These are phyloP conservation scores for Patiria pectinifera DNA, from an alignment of 53 echinoderm and acorn worm species.

Conservation along the genomic window DNA sequence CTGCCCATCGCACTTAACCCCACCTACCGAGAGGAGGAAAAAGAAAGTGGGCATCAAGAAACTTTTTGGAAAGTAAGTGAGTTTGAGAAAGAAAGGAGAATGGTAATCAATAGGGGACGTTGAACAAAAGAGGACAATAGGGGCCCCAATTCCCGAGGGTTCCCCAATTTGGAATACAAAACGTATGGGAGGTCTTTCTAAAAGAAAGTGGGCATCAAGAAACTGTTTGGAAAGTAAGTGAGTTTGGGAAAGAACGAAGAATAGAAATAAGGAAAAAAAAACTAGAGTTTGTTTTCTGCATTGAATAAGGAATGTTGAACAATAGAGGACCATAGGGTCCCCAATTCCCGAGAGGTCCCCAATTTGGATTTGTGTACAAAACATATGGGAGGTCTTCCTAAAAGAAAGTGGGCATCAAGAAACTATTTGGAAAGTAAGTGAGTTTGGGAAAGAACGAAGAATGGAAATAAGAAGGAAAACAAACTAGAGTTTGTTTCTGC, in stretches of 20 bases:
- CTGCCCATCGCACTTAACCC: constrained; percentile 75
- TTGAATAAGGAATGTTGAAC: no score
- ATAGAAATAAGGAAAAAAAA: not conserved
- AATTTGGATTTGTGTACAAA: no score
- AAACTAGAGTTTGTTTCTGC: not conserved
- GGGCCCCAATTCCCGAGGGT: no score
- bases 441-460: not conserved
- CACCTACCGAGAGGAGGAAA: constrained; percentile 76
- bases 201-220: constrained; percentile 95
- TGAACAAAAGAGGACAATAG: no score
- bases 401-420: constrained; percentile 95
- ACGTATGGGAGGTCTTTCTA: no score
- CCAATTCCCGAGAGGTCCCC: no score
- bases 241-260: not conserved
- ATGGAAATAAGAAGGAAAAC: not conserved
- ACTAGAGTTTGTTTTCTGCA: not conserved
- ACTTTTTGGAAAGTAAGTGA: constrained; percentile 94
- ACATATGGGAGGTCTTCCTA: not conserved
- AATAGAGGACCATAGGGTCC: no score
- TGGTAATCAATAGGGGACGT: no score
- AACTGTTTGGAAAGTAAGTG: constrained; percentile 95
- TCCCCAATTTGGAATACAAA: no score
- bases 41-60: constrained; percentile 97
- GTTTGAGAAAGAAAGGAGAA: not conserved
- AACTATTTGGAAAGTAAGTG: constrained; percentile 95